phyloP scores from a whole-genome alignment of 2,797 vertebrate genomes.

The Nothura maculosa region DNA sequence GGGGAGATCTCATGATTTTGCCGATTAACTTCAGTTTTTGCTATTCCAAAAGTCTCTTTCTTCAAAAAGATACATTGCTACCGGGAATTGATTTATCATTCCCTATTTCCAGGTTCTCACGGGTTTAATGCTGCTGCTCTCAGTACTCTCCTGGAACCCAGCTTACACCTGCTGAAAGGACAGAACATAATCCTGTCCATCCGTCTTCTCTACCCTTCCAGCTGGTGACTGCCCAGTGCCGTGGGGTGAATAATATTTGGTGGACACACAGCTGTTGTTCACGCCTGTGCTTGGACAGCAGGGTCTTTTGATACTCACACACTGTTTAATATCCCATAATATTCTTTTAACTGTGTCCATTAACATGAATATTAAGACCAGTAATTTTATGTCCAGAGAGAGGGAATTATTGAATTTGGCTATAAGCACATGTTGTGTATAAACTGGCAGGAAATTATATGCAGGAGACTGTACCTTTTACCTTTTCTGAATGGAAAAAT shows the following conservation, averaged over 20 bases:
- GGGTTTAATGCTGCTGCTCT: background rate
- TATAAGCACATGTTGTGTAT: background rate
- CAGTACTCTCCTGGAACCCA: background rate
- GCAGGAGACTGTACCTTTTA: conserved; percentile 45
- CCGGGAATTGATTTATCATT: background rate
- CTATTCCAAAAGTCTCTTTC: background rate
- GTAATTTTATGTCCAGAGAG: accelerated
- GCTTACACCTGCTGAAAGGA: background rate
- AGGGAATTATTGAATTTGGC: background rate
- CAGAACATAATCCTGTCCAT: background rate
- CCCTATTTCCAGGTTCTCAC: background rate
- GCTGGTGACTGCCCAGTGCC: background rate
- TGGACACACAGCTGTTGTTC: background rate
- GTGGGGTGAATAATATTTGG: background rate
- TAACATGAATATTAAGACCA: background rate
- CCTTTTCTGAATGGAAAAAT: conserved; percentile 64
- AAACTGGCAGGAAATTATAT: background rate
- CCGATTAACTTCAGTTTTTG: background rate
- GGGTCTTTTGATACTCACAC: background rate
- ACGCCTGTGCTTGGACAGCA: background rate
- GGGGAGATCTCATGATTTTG: background rate
- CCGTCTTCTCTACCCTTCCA: background rate
- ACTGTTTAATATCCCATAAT: background rate
- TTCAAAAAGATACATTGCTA: background rate
- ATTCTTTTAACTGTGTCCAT: accelerated